A percentile compares a stretch with the other conserved stretches of the same genome.
Conservation (phyloP, 1,140 invertebrate genomes). For the Drosophila athabasca region DNA sequence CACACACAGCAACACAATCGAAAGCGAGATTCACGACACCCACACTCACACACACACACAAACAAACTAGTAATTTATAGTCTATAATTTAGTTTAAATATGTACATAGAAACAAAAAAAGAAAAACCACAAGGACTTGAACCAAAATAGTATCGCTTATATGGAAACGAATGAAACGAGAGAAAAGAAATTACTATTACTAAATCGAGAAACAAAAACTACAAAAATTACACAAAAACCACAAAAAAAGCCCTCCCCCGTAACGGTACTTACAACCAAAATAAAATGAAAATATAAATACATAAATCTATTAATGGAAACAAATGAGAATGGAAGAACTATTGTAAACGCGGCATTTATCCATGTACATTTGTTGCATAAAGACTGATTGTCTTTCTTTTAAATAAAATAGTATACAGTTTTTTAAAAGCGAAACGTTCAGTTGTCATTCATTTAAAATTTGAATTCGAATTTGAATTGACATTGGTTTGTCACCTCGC, state of each 20-base stretch:
- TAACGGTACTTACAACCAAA: constrained; percentile 50
- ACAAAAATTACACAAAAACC: constrained; percentile 33
- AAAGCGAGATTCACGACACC: constrained; percentile 49
- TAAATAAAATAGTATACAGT: constrained; percentile 57
- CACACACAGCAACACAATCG: constrained; percentile 27
- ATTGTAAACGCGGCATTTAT: constrained; percentile 56
- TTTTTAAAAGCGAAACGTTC: constrained; percentile 56
- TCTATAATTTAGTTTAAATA: constrained; percentile 79
- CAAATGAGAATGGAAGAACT: constrained; percentile 6
- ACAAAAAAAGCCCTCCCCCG: constrained; percentile 10
- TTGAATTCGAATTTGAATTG: no score
- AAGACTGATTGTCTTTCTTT: constrained; percentile 44
- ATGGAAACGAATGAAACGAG: constrained; percentile 44
- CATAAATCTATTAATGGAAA: constrained; percentile 5
- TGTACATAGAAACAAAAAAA: constrained; percentile 67
- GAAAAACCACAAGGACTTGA: constrained; percentile 69
- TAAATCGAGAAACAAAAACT: constrained; percentile 29
- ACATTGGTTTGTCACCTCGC: no score
- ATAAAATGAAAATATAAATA: constrained; percentile 33
- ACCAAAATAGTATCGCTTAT: constrained; percentile 82
- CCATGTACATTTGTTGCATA: constrained; percentile 52
- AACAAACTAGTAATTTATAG: constrained; percentile 77
- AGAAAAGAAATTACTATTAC: constrained; percentile 38
- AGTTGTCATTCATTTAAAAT: not conserved
- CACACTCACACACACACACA: constrained; percentile 19